These are phyloP conservation scores for Phalloptychus januarius DNA, from an alignment of 2,797 vertebrate genomes.

Conservation along the genomic window DNA sequence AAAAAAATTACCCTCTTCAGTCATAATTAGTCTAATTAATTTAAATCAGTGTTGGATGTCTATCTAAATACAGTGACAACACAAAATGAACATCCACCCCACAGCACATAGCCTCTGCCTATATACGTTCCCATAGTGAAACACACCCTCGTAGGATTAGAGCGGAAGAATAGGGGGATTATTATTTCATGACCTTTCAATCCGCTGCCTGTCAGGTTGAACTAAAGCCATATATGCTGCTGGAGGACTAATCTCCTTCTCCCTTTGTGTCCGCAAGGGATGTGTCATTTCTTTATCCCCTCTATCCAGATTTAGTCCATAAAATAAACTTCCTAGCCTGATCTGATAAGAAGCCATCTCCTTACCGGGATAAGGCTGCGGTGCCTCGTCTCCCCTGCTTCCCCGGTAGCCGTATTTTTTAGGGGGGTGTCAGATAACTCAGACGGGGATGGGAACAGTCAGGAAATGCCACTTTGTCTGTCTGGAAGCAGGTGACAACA, in stretches of 20 bases:
- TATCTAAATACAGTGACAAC: slow-evolving; percentile 77
- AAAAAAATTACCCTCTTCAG: slow-evolving; percentile 74
- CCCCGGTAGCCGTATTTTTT: slow-evolving; percentile 67
- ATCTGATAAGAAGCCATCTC: slow-evolving; percentile 82
- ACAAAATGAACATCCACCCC: slow-evolving; percentile 74
- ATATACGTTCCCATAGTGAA: slow-evolving; percentile 79
- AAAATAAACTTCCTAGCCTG: slow-evolving; percentile 82
- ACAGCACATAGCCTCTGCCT: slow-evolving; percentile 69
- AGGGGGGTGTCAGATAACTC: slow-evolving; percentile 77
- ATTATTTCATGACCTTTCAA: slow-evolving; percentile 84
- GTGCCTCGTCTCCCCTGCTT: slow-evolving; percentile 66
- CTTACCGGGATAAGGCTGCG: slow-evolving; percentile 76
- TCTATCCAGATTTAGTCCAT: slow-evolving; percentile 82
- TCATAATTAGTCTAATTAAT: slow-evolving; percentile 81
- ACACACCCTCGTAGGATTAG: slow-evolving; percentile 82
- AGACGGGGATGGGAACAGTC: slow-evolving; percentile 75
- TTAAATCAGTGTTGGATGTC: slow-evolving; percentile 77
- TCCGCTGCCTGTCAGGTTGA: slow-evolving; percentile 82
- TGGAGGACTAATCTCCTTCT: slow-evolving; percentile 81
- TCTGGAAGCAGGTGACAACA: slow-evolving; percentile 77
- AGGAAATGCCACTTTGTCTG: slow-evolving; percentile 81
- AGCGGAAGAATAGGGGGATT: slow-evolving; percentile 80
- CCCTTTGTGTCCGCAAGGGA: slow-evolving; percentile 80
- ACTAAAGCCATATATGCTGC: slow-evolving; percentile 83
- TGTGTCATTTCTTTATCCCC: slow-evolving; percentile 83